Evolutionary conservation across 2,797 vertebrate genomes (phyloP), one percentile per base, ranked within the genome.

Genomic region (Helarctos malayanus): DNA sequence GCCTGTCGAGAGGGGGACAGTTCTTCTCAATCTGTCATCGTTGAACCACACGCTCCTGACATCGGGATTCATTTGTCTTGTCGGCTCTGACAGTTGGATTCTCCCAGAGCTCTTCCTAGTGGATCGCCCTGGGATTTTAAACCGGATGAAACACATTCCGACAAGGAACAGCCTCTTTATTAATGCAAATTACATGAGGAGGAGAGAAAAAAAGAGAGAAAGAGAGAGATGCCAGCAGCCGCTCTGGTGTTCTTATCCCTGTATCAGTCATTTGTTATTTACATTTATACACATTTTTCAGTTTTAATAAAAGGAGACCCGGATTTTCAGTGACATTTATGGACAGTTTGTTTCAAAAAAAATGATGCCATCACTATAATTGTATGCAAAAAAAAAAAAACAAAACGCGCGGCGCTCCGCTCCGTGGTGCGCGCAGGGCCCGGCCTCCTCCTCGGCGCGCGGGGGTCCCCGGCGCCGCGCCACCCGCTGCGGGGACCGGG

Each of bases 91-190:
- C 99, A 99, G 99, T 99, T 98, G 99, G 99, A 99, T 99, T 99
- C 99, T 99, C 99, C 99, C 99, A 98, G 99, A 98, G 99, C 99
- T 99, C 99, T 99, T 99, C 99, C 99, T 98, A 98, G 99, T 99
- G 99, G 99, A 99, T 99, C 99, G 99, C 99, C 99, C 99, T 99
- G 99, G 99, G 99, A 99, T 99, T 99, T 99, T 99, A 99, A 99
- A 99, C 99, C 98, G 99, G 99, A 99, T 99, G 99, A 99, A 99
- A 99, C 99, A 99, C 99, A 99, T 99, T 99, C 99, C 99, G 99
- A 99, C 99, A 99, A 99, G 99, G 99, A 99, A 99, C 99, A 99
- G 99, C 99, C 99, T 99, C 99, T 99, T 99, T 99, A 99, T 99
- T 99, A 99, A 99, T 99, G 99, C 99, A 99, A 99, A 99, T 99